Conservation (phyloP, 2,888 invertebrate genomes). For the Volucella inanis region DNA sequence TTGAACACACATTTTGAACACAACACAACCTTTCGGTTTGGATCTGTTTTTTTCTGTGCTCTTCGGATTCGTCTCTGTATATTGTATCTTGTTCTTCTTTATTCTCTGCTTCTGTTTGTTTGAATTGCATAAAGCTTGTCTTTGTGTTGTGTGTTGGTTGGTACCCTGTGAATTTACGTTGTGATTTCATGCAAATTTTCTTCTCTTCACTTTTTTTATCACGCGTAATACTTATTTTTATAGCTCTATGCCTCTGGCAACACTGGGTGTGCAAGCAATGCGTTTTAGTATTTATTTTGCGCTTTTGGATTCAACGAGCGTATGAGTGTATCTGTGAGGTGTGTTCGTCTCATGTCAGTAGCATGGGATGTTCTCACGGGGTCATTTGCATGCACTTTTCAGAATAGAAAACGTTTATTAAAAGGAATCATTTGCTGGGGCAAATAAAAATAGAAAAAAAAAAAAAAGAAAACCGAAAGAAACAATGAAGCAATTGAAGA, state of each 20-base stretch:
- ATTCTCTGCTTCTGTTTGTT: conserved; percentile 28
- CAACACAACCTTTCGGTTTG: conserved; percentile 31
- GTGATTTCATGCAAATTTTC: conserved; percentile 69
- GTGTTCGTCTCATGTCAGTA: conserved; percentile 49
- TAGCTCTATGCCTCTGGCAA: conserved; percentile 49
- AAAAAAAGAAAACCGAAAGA: conserved; percentile 7
- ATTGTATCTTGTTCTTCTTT: conserved; percentile 11
- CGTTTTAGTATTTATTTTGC: conserved; percentile 68
- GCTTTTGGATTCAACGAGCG: conserved; percentile 43
- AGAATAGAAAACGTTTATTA: conserved; percentile 53
- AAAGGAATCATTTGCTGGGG: conserved; percentile 29
- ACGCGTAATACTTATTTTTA: conserved; percentile 43
- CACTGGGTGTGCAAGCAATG: conserved; percentile 59
- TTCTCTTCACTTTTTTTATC: conserved; percentile 12
- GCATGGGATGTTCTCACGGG: conserved; percentile 66
- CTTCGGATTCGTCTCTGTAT: conserved; percentile 35
- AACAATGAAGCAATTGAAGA: neutral
- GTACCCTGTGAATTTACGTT: conserved; percentile 42
- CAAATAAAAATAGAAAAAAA: conserved; percentile 3
- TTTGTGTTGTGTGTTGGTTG: conserved; percentile 39
- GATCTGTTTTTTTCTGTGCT: conserved; percentile 49
- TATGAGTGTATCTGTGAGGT: conserved; percentile 21
- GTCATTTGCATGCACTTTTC: conserved; percentile 73
- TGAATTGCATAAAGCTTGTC: conserved; percentile 62
- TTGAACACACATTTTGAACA: conserved; percentile 63